Evolutionary conservation across 2,797 vertebrate species (phyloP).

Genomic region (Oceanodroma leucorhoa): DNA sequence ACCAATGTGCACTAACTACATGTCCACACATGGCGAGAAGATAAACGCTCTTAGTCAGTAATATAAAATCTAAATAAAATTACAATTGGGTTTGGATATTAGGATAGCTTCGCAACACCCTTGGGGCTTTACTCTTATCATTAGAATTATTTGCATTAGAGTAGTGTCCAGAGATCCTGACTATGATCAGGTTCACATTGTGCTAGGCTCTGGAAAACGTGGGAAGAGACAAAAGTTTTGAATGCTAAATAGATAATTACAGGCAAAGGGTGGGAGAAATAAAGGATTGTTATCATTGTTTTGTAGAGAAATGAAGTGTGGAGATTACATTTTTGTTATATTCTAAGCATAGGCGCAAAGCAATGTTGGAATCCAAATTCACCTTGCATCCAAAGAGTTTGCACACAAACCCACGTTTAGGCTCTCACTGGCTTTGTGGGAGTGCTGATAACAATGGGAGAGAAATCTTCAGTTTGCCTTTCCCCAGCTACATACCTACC

Average conservation of each 20-base stretch:
- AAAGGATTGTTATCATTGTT: slow-evolving; percentile 7
- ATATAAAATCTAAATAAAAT: slow-evolving; percentile 59
- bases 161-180: slow-evolving; percentile 50
- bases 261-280: slow-evolving; percentile 31
- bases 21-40: slow-evolving; percentile 47
- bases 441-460: neutral
- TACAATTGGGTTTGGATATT: slow-evolving; percentile 43
- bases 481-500: neutral
- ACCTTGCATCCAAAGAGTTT: neutral
- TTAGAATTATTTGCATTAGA: slow-evolving; percentile 40
- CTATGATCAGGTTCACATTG: slow-evolving; percentile 27
- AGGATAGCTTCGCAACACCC: slow-evolving; percentile 51
- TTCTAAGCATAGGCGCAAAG: neutral
- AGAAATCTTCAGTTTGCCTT: neutral
- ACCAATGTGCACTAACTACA: slow-evolving; percentile 26
- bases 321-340: neutral
- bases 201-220: slow-evolving; percentile 37
- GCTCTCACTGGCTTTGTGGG: neutral
- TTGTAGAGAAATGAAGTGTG: neutral
- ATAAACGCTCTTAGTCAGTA: slow-evolving; percentile 52
- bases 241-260: slow-evolving; percentile 47
- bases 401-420: neutral
- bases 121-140: slow-evolving; percentile 39
- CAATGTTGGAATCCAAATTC: neutral
- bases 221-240: slow-evolving; percentile 52